A percentile compares a stretch with the other conserved stretches of the same genome.
These are phyloP conservation scores for Caenorhabditis drosophilae DNA, from an alignment of 2,888 invertebrate species.

Conservation along the genomic window DNA sequence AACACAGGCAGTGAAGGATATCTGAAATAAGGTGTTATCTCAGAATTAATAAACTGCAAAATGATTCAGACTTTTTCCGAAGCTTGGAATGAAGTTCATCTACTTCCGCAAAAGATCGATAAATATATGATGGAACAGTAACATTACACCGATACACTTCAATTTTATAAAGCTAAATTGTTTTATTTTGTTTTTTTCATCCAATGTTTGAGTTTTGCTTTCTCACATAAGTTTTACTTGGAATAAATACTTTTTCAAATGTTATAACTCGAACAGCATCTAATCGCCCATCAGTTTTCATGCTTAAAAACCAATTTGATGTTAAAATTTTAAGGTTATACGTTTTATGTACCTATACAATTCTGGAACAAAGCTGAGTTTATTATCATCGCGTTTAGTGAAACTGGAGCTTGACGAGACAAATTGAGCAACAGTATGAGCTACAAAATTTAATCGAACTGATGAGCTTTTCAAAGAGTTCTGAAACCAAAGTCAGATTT, in stretches of 20 bases:
- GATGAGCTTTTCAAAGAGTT: constrained; percentile 53
- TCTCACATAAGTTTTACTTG: constrained; percentile 92
- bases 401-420: constrained; percentile 31
- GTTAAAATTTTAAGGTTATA: constrained; percentile 75
- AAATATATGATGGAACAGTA: constrained; percentile 78
- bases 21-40: constrained; percentile 12
- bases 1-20: constrained; percentile 36
- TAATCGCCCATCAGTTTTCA: constrained; percentile 83
- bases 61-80: constrained; percentile 75
- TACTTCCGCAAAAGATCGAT: constrained; percentile 94
- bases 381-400: constrained; percentile 52
- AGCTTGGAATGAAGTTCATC: constrained; percentile 93
- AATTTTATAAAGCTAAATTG: constrained; percentile 61
- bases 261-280: constrained; percentile 83
- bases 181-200: not conserved
- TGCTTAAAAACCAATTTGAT: constrained; percentile 35
- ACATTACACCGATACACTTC: constrained; percentile 50
- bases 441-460: constrained; percentile 95
- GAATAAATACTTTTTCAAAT: constrained; percentile 92
- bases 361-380: constrained; percentile 90
- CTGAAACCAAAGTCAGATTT: constrained; percentile 9
- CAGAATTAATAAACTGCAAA: not conserved
- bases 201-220: too few relatives aligned
- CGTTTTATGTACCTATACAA: too few relatives aligned
- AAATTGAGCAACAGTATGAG: constrained; percentile 86